Conservation (phyloP, 2,113 vertebrate species). For the Anser cygnoides region DNA sequence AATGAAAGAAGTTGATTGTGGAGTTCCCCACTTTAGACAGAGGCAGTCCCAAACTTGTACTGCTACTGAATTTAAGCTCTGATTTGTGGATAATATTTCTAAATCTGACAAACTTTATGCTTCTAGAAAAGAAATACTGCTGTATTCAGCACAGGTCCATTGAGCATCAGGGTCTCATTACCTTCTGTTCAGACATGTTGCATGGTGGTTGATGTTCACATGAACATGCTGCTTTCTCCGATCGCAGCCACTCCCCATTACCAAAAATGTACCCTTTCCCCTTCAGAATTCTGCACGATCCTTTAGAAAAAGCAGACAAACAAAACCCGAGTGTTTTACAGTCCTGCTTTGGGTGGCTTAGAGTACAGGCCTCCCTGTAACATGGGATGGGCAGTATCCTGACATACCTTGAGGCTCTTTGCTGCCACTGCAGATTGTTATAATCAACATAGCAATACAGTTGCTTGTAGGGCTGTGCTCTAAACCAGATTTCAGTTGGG, state of each 20-base stretch:
- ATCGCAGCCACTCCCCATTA: not conserved
- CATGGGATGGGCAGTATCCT: not conserved
- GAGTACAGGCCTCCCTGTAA: not conserved
- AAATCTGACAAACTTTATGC: not conserved
- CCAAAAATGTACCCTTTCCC: not conserved
- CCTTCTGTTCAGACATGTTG: not conserved
- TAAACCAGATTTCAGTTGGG: not conserved
- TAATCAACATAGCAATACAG: not conserved
- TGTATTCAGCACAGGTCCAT: not conserved
- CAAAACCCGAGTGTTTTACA: not conserved
- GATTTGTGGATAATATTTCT: not conserved
- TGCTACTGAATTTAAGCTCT: not conserved
- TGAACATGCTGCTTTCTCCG: not conserved
- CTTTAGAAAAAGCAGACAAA: not conserved
- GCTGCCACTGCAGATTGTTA: not conserved
- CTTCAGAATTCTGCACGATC: not conserved
- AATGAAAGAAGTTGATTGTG: not conserved
- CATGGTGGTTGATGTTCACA: not conserved
- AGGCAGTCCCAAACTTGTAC: not conserved
- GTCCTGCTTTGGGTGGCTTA: not conserved
- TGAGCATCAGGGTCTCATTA: not conserved
- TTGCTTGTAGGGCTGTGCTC: not conserved
- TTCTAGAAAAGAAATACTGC: not conserved
- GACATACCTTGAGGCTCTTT: not conserved
- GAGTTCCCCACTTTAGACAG: not conserved